phyloP scores from a whole-genome alignment of 2,797 vertebrate species.

The Lepilemur ruficaudatus region DNA sequence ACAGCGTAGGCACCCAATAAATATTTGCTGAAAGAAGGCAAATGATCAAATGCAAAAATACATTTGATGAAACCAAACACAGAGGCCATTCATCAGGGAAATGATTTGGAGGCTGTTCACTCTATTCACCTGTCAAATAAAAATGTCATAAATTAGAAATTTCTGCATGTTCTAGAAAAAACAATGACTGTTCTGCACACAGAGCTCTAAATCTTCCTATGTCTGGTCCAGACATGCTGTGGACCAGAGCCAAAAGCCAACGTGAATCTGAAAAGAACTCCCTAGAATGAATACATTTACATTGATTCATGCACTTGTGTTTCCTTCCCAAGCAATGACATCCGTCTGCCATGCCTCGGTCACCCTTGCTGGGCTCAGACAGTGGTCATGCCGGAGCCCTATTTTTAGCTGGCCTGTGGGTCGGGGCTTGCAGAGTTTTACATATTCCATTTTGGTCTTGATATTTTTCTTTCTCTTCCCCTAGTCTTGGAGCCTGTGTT shows the following conservation, averaged over 20 bases:
- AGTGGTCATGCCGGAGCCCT: neutral
- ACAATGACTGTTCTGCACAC: neutral
- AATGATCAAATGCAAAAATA: neutral
- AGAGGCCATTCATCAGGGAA: neutral
- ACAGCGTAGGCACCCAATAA: neutral
- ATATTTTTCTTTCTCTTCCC: conserved; percentile 68
- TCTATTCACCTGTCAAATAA: neutral
- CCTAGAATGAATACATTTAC: conserved; percentile 41
- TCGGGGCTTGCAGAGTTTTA: neutral
- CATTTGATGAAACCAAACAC: neutral
- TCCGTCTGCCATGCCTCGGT: neutral
- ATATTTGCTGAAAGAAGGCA: conserved; percentile 39
- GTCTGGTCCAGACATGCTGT: neutral
- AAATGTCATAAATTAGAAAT: neutral
- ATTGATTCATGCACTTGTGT: conserved; percentile 10
- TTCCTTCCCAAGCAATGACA: conserved; percentile 14
- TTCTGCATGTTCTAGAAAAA: conserved; percentile 35
- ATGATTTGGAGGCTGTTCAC: neutral
- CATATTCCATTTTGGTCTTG: conserved; percentile 3
- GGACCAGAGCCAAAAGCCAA: neutral
- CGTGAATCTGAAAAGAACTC: neutral
- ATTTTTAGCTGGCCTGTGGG: conserved; percentile 35
- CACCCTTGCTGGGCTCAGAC: conserved; percentile 23
- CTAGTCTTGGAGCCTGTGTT: conserved; percentile 17
- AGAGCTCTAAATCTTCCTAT: conserved; percentile 25